Evolutionary conservation across 1,140 invertebrate species (phyloP).

Genomic region (Mycetomoellerius zeteki): DNA sequence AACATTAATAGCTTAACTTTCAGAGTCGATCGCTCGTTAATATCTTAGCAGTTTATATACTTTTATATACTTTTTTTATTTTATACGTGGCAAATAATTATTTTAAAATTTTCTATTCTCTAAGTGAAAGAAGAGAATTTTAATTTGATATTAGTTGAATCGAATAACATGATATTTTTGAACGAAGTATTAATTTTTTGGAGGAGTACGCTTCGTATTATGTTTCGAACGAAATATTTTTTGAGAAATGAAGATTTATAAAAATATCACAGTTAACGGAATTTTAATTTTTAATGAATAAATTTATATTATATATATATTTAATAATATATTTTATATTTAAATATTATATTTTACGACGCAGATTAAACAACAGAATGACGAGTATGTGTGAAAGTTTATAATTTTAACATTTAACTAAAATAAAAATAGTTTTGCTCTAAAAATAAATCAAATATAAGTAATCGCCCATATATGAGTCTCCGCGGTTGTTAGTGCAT

Average conservation of each 20-base stretch:
- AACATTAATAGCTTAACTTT: constrained; percentile 57
- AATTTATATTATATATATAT: background rate
- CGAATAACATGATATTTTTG: background rate
- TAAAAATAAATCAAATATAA: too few species aligned
- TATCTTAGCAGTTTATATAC: constrained; percentile 21
- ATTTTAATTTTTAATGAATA: background rate
- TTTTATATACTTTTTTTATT: background rate
- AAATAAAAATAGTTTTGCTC: too few species aligned
- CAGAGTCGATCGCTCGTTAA: constrained; percentile 30
- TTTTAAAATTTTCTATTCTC: constrained; percentile 14
- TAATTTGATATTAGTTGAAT: background rate
- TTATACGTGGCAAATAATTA: background rate
- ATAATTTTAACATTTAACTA: background rate
- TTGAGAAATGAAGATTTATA: background rate
- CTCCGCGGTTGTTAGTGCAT: too few species aligned
- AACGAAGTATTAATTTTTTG: background rate
- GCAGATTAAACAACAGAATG: background rate
- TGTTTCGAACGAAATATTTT: background rate
- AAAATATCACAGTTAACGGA: background rate
- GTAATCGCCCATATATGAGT: too few species aligned
- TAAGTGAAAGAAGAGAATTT: background rate
- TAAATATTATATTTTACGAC: background rate
- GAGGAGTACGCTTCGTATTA: background rate
- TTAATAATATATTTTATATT: constrained; percentile 17
- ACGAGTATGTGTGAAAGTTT: background rate